A percentile compares a stretch with the other conserved stretches of the same genome.
Conservation (phyloP, 2,888 invertebrate species). For the Andrena bicolor region DNA sequence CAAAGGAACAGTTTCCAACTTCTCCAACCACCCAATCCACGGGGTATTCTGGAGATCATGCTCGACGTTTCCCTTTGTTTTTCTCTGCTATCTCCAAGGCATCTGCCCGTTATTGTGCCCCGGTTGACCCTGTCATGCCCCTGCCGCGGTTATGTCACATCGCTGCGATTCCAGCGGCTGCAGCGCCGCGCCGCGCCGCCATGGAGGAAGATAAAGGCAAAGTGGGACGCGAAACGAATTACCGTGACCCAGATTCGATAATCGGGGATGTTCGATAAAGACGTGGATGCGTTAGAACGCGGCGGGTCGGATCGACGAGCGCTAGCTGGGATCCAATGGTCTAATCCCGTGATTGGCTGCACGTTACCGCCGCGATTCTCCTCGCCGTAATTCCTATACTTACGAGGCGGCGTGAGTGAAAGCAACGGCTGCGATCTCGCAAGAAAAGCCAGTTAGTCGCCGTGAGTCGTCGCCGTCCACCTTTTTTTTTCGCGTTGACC, state of each 20-base stretch:
- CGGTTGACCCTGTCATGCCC: slow-evolving; percentile 35
- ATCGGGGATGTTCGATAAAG: slow-evolving; percentile 68
- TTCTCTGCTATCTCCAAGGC: not conserved
- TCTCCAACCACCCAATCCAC: too few species aligned
- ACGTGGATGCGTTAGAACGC: slow-evolving; percentile 16
- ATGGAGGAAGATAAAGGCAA: slow-evolving; percentile 63
- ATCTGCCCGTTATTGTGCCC: slow-evolving; percentile 29
- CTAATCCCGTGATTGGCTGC: slow-evolving; percentile 10
- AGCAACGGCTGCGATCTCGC: slow-evolving; percentile 59
- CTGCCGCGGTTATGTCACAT: slow-evolving; percentile 52
- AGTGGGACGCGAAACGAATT: slow-evolving; percentile 61
- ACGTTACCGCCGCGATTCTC: slow-evolving; percentile 21
- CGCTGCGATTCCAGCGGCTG: slow-evolving; percentile 20
- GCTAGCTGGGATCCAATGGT: not conserved
- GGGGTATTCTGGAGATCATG: too few species aligned
- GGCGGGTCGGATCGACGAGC: not conserved
- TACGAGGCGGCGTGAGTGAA: slow-evolving; percentile 61
- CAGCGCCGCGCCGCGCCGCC: not conserved
- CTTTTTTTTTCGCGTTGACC: slow-evolving; percentile 33
- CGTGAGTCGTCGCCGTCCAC: slow-evolving; percentile 13
- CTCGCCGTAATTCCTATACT: not conserved
- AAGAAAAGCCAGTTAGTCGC: slow-evolving; percentile 58
- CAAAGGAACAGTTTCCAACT: too few species aligned
- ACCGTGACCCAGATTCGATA: slow-evolving; percentile 70
- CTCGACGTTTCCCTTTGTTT: not conserved